Conservation (phyloP, 64 coral and sea anemone species). For the Montipora cactus region DNA sequence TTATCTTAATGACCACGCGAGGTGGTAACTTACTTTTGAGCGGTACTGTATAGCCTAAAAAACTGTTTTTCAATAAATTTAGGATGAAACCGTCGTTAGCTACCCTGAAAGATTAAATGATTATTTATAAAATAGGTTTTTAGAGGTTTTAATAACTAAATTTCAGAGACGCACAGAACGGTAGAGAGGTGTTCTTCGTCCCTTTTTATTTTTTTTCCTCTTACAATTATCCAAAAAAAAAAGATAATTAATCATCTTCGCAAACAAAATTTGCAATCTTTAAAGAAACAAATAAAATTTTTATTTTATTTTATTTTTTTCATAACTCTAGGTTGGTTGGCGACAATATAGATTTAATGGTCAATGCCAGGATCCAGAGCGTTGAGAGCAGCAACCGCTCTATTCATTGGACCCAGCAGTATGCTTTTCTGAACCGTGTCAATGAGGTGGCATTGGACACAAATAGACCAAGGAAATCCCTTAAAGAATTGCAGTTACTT, state of each 20-base stretch:
- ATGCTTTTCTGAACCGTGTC: conserved; percentile 24
- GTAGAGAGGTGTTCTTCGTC: background rate
- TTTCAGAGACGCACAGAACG: conserved; percentile 9
- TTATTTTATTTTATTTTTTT: too few relatives aligned
- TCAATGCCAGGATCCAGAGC: conserved; percentile 47
- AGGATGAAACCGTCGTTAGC: background rate
- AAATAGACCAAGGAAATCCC: too few relatives aligned
- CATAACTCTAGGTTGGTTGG: conserved; percentile 30
- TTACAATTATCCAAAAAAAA: background rate
- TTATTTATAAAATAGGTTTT: conserved; percentile 12
- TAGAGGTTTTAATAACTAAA: background rate
- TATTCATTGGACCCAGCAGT: conserved; percentile 59
- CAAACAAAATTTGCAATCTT: background rate
- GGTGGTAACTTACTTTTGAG: too few relatives aligned
- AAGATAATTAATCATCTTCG: background rate
- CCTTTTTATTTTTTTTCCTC: background rate
- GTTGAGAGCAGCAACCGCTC: conserved; percentile 2
- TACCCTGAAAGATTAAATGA: conserved; percentile 3
- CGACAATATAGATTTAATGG: conserved; percentile 50
- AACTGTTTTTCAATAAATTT: background rate
- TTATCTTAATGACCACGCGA: background rate
- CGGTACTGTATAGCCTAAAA: conserved; percentile 1
- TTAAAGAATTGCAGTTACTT: too few relatives aligned
- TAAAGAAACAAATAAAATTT: background rate
- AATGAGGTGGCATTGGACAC: background rate